Base-by-base conservation (phyloP, 2,888 invertebrate genomes). In the Scaptomyza polygonia region DNA sequence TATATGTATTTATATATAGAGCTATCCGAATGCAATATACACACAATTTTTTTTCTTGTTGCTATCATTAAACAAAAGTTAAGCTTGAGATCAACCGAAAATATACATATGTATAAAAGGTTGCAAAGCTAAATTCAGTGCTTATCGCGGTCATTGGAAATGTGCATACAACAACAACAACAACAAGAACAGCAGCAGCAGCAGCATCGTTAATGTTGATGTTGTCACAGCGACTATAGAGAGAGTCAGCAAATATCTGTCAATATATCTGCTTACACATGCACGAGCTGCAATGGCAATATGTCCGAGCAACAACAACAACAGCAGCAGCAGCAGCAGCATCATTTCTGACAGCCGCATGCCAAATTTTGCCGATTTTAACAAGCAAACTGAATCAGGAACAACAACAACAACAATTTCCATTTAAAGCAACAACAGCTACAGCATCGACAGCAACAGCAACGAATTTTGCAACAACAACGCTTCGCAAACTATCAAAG, bases 241-340 rank as follows among this genome's bases (percentile, higher is more conserved):
- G 42, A 42, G 4, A 21, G 40, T 29, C 21, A 16, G 21, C 27
- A 49, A 27, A 34, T 48, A 40, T 54, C 49, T 47, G 44, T 48
- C 21, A 51, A 64, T 55, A 65, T 54, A 59, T 72, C 72, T 57
- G 77, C 77, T 62, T 49, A 80, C 73, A 70, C 74, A 81, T 70
- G 77, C 85, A 68, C 62, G 66, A 72, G 81, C 81, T 84, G 84
- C 73, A 84, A 84, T 81, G 87, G 80, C 80, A 85, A 77, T 81
- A 82, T 87, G 88, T 69, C 65, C 83, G 67, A 72, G 79, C 67
- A 83, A 62, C 72, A 77, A 49, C 80, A 59, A 39, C 73, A 70
- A 63, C 79, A 71, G 63, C 69, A 47, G 48, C 74, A 53, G 30
- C 64, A 59, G 29, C 72, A 76, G 1, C 56, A 45, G 1, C 67